Percentiles rank a stretch among this genome's conserved stretches.
Evolutionary conservation across 2,888 invertebrate genomes (phyloP).

Genomic region (Hyposoter didymator): DNA sequence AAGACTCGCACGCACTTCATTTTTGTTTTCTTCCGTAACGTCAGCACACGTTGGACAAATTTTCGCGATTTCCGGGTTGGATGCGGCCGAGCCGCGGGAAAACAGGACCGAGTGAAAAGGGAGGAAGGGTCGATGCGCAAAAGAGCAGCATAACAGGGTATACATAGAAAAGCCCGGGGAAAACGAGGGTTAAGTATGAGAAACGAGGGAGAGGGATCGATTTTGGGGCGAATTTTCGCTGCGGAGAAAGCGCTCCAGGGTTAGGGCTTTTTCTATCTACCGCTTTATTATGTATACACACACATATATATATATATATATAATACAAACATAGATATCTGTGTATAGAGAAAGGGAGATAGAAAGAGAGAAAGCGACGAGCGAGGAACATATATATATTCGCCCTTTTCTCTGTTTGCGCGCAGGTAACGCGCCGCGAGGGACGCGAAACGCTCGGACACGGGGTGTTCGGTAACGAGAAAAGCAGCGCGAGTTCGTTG

Average conservation of each 20-base stretch:
- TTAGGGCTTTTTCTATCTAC: conserved; percentile 57
- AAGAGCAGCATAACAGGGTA: conserved; percentile 45
- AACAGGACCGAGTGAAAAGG: conserved; percentile 46
- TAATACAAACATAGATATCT: not conserved
- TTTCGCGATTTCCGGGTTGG: conserved; percentile 48
- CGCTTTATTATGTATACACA: conserved; percentile 28
- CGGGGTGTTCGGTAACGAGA: conserved; percentile 51
- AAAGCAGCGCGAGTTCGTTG: conserved; percentile 53
- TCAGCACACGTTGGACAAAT: conserved; percentile 29
- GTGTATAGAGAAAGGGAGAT: not conserved
- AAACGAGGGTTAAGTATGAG: conserved; percentile 69
- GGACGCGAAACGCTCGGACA: conserved; percentile 36
- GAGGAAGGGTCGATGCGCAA: conserved; percentile 57
- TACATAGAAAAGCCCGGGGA: conserved; percentile 32
- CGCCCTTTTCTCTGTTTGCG: conserved; percentile 59
- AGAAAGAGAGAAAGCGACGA: not conserved
- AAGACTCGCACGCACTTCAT: not conserved
- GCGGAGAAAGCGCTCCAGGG: conserved; percentile 56
- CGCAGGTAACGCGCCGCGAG: conserved; percentile 60
- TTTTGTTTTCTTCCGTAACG: conserved; percentile 2
- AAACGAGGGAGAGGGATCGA: conserved; percentile 70
- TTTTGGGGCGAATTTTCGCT: conserved; percentile 68
- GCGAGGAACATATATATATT: not conserved
- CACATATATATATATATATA: conserved; percentile 2
- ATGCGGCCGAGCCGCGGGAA: conserved; percentile 59